phyloP scores from a whole-genome alignment of 2,797 vertebrate genomes.

The Cynodonichthys magdalenae region DNA sequence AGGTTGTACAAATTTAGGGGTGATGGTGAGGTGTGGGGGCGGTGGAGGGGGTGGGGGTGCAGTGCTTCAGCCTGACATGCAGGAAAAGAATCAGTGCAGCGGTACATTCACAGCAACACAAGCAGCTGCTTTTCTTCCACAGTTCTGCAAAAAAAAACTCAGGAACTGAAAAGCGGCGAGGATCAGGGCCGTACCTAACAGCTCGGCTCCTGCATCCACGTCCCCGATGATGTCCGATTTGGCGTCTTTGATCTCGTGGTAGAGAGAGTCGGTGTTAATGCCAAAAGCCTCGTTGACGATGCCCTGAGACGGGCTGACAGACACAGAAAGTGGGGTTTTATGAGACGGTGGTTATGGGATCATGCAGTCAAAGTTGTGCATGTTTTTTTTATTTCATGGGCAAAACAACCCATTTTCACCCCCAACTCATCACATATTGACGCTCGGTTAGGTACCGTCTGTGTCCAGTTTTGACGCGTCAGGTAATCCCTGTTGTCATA shows the following conservation, averaged over 20 bases:
- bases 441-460: no score
- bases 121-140: constrained; percentile 27
- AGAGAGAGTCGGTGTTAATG: constrained; percentile 98
- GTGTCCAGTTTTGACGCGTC: no score
- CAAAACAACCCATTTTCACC: no score
- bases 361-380: no score
- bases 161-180: background rate
- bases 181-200: constrained; percentile 86
- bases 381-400: no score
- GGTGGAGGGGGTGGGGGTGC: constrained; percentile 26
- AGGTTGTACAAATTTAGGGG: constrained; percentile 61
- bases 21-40: constrained; percentile 32
- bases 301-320: constrained; percentile 92
- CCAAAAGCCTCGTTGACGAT: constrained; percentile 99
- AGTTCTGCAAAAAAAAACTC: constrained; percentile 21
- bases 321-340: background rate
- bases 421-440: no score
- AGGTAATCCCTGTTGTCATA: no score
- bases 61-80: constrained; percentile 66
- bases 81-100: constrained; percentile 44
- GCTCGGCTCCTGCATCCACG: constrained; percentile 96
- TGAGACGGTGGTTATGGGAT: no score
- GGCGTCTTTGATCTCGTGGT: constrained; percentile 96
- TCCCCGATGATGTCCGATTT: constrained; percentile 97
- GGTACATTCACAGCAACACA: constrained; percentile 41